A percentile compares a stretch with the other conserved stretches of the same genome.
Evolutionary conservation across 2,888 invertebrate genomes (phyloP).

Genomic region (Augiades crinisus): DNA sequence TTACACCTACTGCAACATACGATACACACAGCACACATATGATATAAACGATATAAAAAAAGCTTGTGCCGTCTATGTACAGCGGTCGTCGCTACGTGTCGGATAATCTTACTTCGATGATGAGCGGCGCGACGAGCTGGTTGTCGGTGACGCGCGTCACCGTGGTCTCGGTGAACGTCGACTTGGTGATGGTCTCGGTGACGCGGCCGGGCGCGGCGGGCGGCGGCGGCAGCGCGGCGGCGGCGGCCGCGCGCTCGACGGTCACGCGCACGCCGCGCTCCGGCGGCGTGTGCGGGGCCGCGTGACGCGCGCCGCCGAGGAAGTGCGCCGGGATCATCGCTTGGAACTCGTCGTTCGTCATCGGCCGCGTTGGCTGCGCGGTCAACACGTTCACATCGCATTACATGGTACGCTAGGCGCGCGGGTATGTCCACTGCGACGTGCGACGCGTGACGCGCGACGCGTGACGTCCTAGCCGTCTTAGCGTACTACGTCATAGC

Average conservation of each 20-base stretch:
- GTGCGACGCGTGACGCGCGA: too few relatives aligned
- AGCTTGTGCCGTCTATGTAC: too few relatives aligned
- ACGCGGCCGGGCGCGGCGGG: slow-evolving; percentile 92
- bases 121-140: slow-evolving; percentile 91
- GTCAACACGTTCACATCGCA: slow-evolving; percentile 77
- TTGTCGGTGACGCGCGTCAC: slow-evolving; percentile 97
- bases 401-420: too few relatives aligned
- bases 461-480: too few relatives aligned
- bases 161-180: slow-evolving; percentile 96
- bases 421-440: too few relatives aligned
- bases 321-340: slow-evolving; percentile 97
- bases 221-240: slow-evolving; percentile 87
- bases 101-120: slow-evolving; percentile 94
- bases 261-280: slow-evolving; percentile 82
- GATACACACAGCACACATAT: too few relatives aligned
- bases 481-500: too few relatives aligned
- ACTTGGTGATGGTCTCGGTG: slow-evolving; percentile 97
- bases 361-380: slow-evolving; percentile 88
- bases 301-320: slow-evolving; percentile 76
- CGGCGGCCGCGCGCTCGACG: slow-evolving; percentile 90
- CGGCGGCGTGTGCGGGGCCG: slow-evolving; percentile 48
- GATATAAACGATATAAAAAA: too few relatives aligned
- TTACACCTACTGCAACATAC: too few relatives aligned
- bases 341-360: slow-evolving; percentile 97
- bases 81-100: slow-evolving; percentile 7